These are phyloP conservation scores for Drosophila ustulata DNA, from an alignment of 2,888 invertebrate genomes.

Conservation along the genomic window DNA sequence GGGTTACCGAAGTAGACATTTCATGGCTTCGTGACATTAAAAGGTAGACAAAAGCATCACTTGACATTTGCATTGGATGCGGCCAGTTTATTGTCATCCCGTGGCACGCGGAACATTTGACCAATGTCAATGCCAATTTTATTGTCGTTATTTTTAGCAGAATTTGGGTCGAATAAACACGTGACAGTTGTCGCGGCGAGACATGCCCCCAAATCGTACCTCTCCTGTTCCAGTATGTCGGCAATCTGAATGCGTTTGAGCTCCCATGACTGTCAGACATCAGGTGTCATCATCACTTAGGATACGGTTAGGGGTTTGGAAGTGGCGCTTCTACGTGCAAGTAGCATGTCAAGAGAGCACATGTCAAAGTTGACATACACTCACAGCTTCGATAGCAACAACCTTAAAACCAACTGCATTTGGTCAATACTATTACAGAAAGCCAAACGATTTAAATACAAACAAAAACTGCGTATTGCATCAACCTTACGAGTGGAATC, in stretches of 20 bases:
- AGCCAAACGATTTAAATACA: slow-evolving; percentile 61
- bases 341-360: slow-evolving; percentile 59
- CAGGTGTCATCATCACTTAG: slow-evolving; percentile 58
- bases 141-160: slow-evolving; percentile 60
- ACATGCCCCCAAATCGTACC: slow-evolving; percentile 17
- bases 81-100: background rate
- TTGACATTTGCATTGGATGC: slow-evolving; percentile 37
- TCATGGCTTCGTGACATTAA: slow-evolving; percentile 49
- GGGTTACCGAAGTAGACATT: slow-evolving; percentile 23
- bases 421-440: slow-evolving; percentile 21
- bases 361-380: slow-evolving; percentile 71
- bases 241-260: slow-evolving; percentile 42
- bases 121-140: slow-evolving; percentile 51
- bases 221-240: slow-evolving; percentile 49
- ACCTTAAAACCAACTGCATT: slow-evolving; percentile 20
- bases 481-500: slow-evolving; percentile 15
- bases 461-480: slow-evolving; percentile 44
- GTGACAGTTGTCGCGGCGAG: slow-evolving; percentile 54
- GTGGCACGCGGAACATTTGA: slow-evolving; percentile 21
- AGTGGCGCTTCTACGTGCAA: slow-evolving; percentile 48
- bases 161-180: slow-evolving; percentile 43
- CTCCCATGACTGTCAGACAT: slow-evolving; percentile 8
- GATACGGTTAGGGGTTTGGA: slow-evolving; percentile 13
- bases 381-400: slow-evolving; percentile 25
- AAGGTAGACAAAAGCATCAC: slow-evolving; percentile 34